phyloP scores from a whole-genome alignment of 2,888 invertebrate species.

The Abrostola triplasia region DNA sequence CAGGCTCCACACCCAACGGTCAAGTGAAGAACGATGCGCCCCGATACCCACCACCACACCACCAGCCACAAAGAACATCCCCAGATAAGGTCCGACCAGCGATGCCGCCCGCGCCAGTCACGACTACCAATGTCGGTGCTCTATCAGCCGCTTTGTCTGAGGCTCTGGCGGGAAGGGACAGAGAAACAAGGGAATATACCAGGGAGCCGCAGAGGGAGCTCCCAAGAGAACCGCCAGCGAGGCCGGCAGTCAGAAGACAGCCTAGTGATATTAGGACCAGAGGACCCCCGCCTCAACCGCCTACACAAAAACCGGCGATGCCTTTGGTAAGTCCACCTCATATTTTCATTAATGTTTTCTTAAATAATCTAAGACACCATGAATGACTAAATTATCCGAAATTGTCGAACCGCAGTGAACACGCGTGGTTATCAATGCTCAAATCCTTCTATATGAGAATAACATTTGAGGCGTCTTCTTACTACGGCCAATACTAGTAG shows the following conservation, averaged over 20 bases:
- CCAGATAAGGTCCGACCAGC: slow-evolving; percentile 74
- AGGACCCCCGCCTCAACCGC: slow-evolving; percentile 95
- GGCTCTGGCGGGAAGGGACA: slow-evolving; percentile 72
- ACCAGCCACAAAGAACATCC: slow-evolving; percentile 67
- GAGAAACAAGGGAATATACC: slow-evolving; percentile 58
- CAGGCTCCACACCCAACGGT: slow-evolving; percentile 80
- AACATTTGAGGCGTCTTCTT: too few species aligned
- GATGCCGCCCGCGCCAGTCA: slow-evolving; percentile 56
- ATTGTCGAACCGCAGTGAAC: too few species aligned
- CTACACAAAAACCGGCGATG: slow-evolving; percentile 91
- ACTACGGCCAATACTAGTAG: too few species aligned
- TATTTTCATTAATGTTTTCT: neutral
- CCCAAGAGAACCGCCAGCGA: slow-evolving; percentile 66
- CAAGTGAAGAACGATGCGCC: slow-evolving; percentile 79
- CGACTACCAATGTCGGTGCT: slow-evolving; percentile 71
- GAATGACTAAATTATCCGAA: neutral
- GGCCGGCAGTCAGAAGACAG: slow-evolving; percentile 75
- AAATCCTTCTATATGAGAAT: too few species aligned
- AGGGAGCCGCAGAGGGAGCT: slow-evolving; percentile 78
- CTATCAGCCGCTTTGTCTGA: slow-evolving; percentile 79
- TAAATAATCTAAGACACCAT: neutral
- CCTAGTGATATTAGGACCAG: slow-evolving; percentile 84
- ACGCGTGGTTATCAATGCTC: too few species aligned
- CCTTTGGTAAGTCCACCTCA: slow-evolving; percentile 85
- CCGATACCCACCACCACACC: slow-evolving; percentile 72